These are phyloP conservation scores for Brienomyrus brachyistius DNA, from an alignment of 2,113 vertebrate genomes.

Conservation along the genomic window DNA sequence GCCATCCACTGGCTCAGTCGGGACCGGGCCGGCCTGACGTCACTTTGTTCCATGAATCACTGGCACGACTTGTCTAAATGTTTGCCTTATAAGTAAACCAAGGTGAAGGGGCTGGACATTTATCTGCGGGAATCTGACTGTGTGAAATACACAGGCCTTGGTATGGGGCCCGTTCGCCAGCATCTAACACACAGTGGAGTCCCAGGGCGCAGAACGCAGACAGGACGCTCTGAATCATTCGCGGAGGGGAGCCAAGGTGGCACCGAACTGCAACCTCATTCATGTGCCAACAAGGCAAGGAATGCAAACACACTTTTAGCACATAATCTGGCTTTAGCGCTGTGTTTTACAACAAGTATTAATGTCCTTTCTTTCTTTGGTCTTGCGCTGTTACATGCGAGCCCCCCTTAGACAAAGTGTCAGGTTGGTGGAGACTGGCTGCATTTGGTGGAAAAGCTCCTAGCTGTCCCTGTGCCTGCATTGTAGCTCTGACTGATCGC, in stretches of 20 bases:
- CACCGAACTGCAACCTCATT: not conserved
- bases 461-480: conserved; percentile 22
- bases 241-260: not conserved
- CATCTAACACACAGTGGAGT: not conserved
- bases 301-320: conserved; percentile 1
- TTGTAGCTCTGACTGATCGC: conserved; percentile 37
- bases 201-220: not conserved
- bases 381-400: not conserved
- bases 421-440: conserved; percentile 7
- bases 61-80: not conserved
- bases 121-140: not conserved
- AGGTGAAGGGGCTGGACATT: not conserved
- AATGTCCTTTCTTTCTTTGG: not conserved
- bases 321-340: conserved; percentile 6
- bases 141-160: not conserved
- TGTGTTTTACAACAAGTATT: conserved; percentile 4
- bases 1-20: not conserved
- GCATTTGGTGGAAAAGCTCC: conserved; percentile 26
- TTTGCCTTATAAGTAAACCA: not conserved
- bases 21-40: not conserved
- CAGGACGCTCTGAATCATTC: not conserved
- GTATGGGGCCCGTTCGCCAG: not conserved
- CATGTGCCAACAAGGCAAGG: not conserved
- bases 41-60: not conserved
- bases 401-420: conserved; percentile 8